Base-by-base conservation (phyloP, 2,113 vertebrate species). In the Camarhynchus parvulus region DNA sequence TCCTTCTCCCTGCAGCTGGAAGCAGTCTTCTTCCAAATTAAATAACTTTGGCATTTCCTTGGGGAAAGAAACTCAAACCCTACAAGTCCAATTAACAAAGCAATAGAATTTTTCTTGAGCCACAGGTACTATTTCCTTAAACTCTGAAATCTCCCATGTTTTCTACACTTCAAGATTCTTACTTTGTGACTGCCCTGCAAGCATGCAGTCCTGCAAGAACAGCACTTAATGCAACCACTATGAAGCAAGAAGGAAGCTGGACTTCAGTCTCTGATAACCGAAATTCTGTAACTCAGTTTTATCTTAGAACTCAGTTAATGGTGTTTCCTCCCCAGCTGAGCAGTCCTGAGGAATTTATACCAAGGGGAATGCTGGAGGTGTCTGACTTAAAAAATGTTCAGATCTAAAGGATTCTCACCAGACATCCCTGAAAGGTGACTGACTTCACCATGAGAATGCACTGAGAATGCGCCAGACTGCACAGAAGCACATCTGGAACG, bases 311-410 rank as follows among this genome's bases (percentile, higher is more conserved):
- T 14, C 20, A 87, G 7, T 28, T 84, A n/a, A 28, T 33, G 16
- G 18, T 37, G 9, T 37, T 79, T 79, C 27, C 33, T 56, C 27
- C 30, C 3, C 52, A 63, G 68, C 27, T 74, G 30, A 90, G 10
- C 35, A 59, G 37, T 63, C 14, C 25, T 25, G 21, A 69, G 18
- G 31, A 56, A 37, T 55, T 56, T 33, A 11, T 16, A 41, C 8
- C 0, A 4, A 14, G 3, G 35, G 8, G 16, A 7, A 33, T 25
- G 9, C 25, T 42, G 25, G 8, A 4, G 5, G 8, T 19, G 21
- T 25, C 17, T 80, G 42, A 33, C 15, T 30, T 13, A 14, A n/a
- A 12, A 76, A 75, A 61, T 3, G 0, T 21, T 83, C 50, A 77
- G 33, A 88, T 62, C 25, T 35, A 18, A 53, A 59, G 42, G n/a